A percentile compares a stretch with the other conserved stretches of the same genome.
These are phyloP conservation scores for Heliangelus exortis DNA, from an alignment of 2,797 vertebrate genomes.

Conservation along the genomic window DNA sequence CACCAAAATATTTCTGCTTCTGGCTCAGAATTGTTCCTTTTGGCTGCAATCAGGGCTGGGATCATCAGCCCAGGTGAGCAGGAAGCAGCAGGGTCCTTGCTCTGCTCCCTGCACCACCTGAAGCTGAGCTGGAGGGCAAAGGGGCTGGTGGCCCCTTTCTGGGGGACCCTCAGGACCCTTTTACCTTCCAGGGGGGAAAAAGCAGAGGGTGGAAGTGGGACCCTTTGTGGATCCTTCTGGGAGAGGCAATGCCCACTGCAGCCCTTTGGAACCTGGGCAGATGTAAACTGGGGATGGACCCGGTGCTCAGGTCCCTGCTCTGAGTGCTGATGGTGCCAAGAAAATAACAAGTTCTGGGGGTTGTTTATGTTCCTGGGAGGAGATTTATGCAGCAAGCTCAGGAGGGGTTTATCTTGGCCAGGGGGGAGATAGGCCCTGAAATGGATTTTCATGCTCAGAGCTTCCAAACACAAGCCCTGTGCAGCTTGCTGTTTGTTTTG, in stretches of 20 bases:
- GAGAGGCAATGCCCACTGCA: neutral
- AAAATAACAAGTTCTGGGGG: conserved; percentile 56
- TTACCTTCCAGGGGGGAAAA: fast-evolving
- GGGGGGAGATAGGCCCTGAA: conserved; percentile 63
- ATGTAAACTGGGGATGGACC: neutral
- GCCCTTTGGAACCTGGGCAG: neutral
- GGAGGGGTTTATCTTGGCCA: conserved; percentile 53
- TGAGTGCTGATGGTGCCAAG: conserved; percentile 57
- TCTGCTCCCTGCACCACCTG: neutral
- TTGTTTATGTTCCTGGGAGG: conserved; percentile 27
- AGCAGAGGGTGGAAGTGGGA: fast-evolving
- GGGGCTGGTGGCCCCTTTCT: neutral
- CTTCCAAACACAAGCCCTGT: conserved; percentile 61
- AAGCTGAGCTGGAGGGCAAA: neutral
- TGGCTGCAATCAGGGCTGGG: neutral
- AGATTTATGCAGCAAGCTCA: conserved; percentile 24
- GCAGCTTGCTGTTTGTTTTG: conserved; percentile 73
- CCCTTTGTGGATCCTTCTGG: neutral
- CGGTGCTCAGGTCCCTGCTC: conserved; percentile 28
- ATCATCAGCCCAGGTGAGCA: fast-evolving
- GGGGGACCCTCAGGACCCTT: neutral
- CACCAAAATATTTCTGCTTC: neutral
- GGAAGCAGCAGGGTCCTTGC: fast-evolving
- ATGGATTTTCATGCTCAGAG: conserved; percentile 77
- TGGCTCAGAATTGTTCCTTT: neutral